Percentiles rank a stretch among this genome's conserved stretches.
Conservation (phyloP, 2,888 invertebrate genomes). For the Rhingia campestris region DNA sequence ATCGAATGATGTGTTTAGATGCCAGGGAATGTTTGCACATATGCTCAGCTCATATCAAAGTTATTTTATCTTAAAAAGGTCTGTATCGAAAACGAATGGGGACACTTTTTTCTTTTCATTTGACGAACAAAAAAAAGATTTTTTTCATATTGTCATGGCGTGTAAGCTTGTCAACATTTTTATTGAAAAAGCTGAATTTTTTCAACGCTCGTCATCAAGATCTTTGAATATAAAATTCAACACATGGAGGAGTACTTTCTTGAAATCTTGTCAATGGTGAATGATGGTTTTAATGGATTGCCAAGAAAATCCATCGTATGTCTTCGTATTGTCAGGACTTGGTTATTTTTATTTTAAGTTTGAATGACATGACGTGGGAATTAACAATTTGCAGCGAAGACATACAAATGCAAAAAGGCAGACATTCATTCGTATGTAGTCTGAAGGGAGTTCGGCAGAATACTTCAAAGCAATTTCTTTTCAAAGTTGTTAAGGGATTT, state of each 20-base stretch:
- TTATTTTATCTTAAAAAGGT: conserved; percentile 37
- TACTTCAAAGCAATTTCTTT: too few species aligned
- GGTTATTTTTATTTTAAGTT: neutral
- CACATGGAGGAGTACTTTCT: neutral
- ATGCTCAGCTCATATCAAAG: conserved; percentile 26
- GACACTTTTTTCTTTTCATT: neutral
- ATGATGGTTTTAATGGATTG: conserved; percentile 27
- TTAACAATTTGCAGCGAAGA: neutral
- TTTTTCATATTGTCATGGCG: conserved; percentile 13
- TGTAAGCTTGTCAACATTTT: conserved; percentile 35
- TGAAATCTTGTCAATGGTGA: conserved; percentile 30
- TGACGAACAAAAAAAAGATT: neutral
- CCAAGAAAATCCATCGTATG: neutral
- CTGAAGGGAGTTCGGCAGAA: too few species aligned
- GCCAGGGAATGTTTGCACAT: conserved; percentile 24
- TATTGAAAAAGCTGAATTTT: conserved; percentile 5
- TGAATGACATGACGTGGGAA: neutral
- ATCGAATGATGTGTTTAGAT: conserved; percentile 23
- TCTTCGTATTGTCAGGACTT: neutral
- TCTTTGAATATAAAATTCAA: neutral
- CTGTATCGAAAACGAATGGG: conserved; percentile 19
- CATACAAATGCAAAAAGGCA: neutral
- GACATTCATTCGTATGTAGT: neutral
- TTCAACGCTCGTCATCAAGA: neutral
- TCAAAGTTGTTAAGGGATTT: too few species aligned